Percentiles rank a stretch among this genome's conserved stretches.
Conservation (phyloP, 2,113 vertebrate species). For the Nyctibius bracteatus region DNA sequence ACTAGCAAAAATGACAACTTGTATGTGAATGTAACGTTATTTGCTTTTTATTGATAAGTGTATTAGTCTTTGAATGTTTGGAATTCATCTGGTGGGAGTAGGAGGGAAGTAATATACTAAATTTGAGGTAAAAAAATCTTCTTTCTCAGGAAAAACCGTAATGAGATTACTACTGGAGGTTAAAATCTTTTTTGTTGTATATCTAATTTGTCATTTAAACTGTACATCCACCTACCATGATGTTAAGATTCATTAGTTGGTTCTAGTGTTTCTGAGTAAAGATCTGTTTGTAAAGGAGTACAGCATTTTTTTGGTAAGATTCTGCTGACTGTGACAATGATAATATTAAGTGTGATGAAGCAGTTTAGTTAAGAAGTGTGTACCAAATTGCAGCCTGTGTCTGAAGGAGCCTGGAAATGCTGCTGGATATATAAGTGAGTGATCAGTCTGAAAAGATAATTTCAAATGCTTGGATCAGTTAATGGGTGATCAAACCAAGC, state of each 20-base stretch:
- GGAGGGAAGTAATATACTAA: background rate
- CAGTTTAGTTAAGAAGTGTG: background rate
- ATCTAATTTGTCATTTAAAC: background rate
- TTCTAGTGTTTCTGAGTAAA: background rate
- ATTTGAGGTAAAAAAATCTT: background rate
- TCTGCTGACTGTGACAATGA: background rate
- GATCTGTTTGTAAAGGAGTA: background rate
- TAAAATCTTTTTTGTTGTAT: background rate
- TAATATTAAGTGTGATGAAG: background rate
- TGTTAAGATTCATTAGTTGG: background rate
- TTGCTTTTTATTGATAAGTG: background rate
- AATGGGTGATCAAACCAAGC: background rate
- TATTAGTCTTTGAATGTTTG: background rate
- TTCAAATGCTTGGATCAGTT: background rate
- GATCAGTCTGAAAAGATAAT: background rate
- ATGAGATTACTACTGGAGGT: background rate
- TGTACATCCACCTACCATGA: fast-evolving
- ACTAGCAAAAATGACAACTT: background rate
- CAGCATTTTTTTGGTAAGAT: background rate
- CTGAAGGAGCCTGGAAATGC: background rate
- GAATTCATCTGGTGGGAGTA: background rate
- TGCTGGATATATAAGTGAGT: background rate
- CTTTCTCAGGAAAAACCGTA: background rate
- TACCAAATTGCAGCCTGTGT: background rate
- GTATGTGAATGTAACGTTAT: background rate